Evolutionary conservation across 1,140 invertebrate genomes (phyloP).

Genomic region (Bactericera cockerelli): DNA sequence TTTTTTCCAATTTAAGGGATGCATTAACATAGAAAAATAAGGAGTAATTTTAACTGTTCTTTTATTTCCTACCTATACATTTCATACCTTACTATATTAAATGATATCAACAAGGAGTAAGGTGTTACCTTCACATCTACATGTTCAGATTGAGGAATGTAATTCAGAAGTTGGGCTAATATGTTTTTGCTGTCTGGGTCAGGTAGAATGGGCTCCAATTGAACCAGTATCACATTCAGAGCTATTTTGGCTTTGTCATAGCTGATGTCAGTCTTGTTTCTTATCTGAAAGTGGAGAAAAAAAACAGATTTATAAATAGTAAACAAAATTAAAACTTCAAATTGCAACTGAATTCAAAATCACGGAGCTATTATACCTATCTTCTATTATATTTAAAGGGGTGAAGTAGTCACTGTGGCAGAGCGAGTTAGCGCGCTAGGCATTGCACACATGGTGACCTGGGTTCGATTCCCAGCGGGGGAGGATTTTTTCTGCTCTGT

Average conservation of each 20-base stretch:
- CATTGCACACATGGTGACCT: no score
- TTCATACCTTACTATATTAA: no score
- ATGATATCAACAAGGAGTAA: no score
- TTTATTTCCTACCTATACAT: no score
- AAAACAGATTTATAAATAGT: background rate
- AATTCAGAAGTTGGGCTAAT: background rate
- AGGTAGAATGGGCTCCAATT: background rate
- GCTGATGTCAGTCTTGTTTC: slow-evolving; percentile 2
- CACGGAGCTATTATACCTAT: background rate
- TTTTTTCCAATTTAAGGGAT: no score
- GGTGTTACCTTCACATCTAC: background rate
- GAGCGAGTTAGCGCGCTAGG: no score
- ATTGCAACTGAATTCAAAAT: background rate
- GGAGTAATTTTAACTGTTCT: no score
- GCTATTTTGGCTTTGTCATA: background rate
- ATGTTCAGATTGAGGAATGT: background rate
- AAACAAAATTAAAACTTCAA: background rate
- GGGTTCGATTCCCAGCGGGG: no score
- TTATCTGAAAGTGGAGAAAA: background rate
- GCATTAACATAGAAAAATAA: no score
- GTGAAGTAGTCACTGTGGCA: background rate
- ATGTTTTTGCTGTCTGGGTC: background rate
- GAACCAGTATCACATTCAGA: background rate
- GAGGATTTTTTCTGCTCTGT: no score
- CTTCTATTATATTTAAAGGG: background rate